Percentiles rank a stretch among this genome's conserved stretches.
These are phyloP conservation scores for Prunella himalayana DNA, from an alignment of 2,113 vertebrate genomes.

Conservation along the genomic window DNA sequence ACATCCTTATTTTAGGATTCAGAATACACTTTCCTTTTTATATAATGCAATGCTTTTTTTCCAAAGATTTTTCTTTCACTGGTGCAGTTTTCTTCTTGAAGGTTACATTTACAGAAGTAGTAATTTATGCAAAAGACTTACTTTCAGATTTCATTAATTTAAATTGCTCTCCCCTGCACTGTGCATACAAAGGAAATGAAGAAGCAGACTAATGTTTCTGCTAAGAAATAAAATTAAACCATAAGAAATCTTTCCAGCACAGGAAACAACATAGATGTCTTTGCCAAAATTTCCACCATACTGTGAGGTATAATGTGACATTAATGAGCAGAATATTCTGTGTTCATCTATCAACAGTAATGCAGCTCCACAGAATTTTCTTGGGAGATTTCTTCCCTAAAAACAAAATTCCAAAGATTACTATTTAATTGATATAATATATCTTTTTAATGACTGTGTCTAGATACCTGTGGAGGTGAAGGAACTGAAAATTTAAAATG, in stretches of 20 bases:
- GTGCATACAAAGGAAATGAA: conserved; percentile 1
- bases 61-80: not conserved
- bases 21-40: not conserved
- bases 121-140: not conserved
- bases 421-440: not conserved
- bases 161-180: not conserved
- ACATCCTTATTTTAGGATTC: not conserved
- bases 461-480: conserved; percentile 55
- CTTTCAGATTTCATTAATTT: conserved; percentile 2
- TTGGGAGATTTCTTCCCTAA: not conserved
- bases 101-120: not conserved
- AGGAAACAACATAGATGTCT: not conserved
- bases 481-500: conserved; percentile 63
- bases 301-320: not conserved
- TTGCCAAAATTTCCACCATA: not conserved
- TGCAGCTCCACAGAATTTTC: not conserved
- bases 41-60: not conserved
- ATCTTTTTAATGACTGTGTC: conserved; percentile 14
- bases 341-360: conserved; percentile 9
- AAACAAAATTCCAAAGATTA: not conserved
- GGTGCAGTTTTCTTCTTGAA: not conserved
- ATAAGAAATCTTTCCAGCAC: not conserved
- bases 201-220: not conserved
- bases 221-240: conserved; percentile 1
- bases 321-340: conserved; percentile 12